Evolutionary conservation across 2,113 vertebrate genomes (phyloP).

Genomic region (Corythoichthys intestinalis): DNA sequence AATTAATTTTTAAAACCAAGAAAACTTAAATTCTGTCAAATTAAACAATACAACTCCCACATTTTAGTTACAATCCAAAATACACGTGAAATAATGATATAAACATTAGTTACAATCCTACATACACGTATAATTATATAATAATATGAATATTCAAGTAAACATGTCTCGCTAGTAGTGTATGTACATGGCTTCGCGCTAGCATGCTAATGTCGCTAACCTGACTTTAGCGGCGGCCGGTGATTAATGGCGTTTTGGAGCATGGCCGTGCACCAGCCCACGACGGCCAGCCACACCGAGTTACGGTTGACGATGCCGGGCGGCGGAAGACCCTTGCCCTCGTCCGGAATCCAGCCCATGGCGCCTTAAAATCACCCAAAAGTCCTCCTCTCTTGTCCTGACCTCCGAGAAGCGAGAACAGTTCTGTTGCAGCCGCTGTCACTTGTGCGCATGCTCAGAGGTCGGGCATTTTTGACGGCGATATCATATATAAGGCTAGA

Average conservation of each 20-base stretch:
- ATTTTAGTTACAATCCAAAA: no score
- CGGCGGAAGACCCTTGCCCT: slow-evolving; percentile 72
- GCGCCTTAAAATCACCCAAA: not conserved
- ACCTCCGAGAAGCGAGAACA: not conserved
- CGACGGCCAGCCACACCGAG: slow-evolving; percentile 60
- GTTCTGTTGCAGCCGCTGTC: slow-evolving; percentile 28
- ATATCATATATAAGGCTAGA: no score
- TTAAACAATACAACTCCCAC: no score
- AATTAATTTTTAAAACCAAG: no score
- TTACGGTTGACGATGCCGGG: slow-evolving; percentile 71
- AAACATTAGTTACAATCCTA: no score
- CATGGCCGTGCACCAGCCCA: slow-evolving; percentile 69
- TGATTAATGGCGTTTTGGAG: slow-evolving; percentile 65
- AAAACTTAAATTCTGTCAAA: no score
- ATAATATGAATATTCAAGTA: not conserved
- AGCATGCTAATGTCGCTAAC: slow-evolving; percentile 50
- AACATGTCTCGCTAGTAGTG: not conserved
- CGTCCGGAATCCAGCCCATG: slow-evolving; percentile 75
- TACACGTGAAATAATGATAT: no score
- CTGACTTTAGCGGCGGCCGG: slow-evolving; percentile 70
- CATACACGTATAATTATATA: not conserved
- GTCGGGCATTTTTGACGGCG: not conserved
- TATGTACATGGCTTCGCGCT: not conserved
- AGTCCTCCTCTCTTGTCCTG: not conserved
- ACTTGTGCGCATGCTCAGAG: not conserved